Evolutionary conservation across 2,797 vertebrate genomes (phyloP).

Genomic region (Megaceryle alcyon): DNA sequence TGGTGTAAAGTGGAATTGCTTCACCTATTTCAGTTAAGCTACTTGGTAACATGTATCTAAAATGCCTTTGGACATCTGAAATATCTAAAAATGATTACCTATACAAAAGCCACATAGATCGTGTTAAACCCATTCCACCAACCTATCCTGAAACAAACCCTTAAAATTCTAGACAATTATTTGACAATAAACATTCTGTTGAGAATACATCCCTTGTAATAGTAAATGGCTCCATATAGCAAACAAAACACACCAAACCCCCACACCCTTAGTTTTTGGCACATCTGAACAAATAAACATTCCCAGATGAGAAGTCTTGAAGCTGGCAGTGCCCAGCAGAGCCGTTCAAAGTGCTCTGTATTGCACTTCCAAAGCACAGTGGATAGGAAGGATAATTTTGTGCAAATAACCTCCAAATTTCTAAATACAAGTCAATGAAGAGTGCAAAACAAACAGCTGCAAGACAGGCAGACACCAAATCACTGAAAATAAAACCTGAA

Average conservation of each 20-base stretch:
- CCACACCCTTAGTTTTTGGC: not conserved
- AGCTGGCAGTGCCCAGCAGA: fast-evolving
- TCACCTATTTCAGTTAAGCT: not conserved
- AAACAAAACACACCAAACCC: not conserved
- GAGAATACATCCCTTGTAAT: not conserved
- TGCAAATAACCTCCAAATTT: not conserved
- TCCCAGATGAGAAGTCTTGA: not conserved
- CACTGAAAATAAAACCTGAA: not conserved
- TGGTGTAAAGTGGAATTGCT: not conserved
- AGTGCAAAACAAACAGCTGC: not conserved
- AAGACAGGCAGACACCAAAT: not conserved
- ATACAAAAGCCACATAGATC: not conserved
- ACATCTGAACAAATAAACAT: not conserved
- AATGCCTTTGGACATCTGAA: not conserved
- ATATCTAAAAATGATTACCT: not conserved
- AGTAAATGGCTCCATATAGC: not conserved
- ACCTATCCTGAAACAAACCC: not conserved
- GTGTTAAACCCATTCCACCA: not conserved
- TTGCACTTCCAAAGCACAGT: not conserved
- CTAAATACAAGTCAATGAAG: not conserved
- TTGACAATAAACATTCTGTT: not conserved
- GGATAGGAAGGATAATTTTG: not conserved
- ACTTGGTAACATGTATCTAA: not conserved
- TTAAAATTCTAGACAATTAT: not conserved
- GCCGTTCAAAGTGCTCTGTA: fast-evolving